Percentiles rank a stretch among this genome's conserved stretches.
These are phyloP conservation scores for Trachelus troglodyta DNA, from an alignment of 2,888 invertebrate species.

Conservation along the genomic window DNA sequence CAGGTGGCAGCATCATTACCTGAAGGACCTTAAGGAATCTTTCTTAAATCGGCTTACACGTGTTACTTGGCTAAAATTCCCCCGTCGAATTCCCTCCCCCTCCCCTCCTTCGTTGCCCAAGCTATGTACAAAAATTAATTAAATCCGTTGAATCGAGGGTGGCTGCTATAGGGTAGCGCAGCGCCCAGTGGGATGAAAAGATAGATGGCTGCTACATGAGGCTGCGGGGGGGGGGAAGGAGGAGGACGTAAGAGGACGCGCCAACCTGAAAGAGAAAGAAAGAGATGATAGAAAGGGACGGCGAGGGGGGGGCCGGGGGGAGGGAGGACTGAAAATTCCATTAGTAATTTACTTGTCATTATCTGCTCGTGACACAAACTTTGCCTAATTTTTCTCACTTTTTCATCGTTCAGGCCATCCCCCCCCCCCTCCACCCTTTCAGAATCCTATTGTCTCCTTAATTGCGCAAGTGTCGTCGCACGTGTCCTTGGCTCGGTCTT, in stretches of 20 bases:
- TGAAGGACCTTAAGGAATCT: background rate
- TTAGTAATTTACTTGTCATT: background rate
- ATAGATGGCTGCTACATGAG: background rate
- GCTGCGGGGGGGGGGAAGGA: background rate
- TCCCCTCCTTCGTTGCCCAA: background rate
- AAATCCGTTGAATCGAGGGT: conserved; percentile 17
- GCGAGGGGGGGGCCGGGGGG: background rate
- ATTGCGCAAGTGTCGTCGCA: background rate
- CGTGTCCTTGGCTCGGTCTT: background rate
- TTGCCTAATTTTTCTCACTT: conserved; percentile 14
- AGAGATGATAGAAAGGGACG: background rate
- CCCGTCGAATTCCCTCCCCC: background rate
- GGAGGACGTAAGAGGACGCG: background rate
- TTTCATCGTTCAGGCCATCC: background rate
- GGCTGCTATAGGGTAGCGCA: conserved; percentile 4
- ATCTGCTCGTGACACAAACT: conserved; percentile 8
- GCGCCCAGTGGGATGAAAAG: background rate
- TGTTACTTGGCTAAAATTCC: background rate
- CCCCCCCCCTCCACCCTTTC: background rate
- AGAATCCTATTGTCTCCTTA: background rate
- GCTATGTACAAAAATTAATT: conserved; percentile 30
- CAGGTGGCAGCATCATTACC: background rate
- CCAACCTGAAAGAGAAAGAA: background rate
- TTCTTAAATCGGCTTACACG: background rate
- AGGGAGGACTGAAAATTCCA: background rate